A percentile compares a stretch with the other conserved stretches of the same genome.
phyloP scores from a whole-genome alignment of 2,797 vertebrate genomes.

The Phrynocephalus guinanensis region DNA sequence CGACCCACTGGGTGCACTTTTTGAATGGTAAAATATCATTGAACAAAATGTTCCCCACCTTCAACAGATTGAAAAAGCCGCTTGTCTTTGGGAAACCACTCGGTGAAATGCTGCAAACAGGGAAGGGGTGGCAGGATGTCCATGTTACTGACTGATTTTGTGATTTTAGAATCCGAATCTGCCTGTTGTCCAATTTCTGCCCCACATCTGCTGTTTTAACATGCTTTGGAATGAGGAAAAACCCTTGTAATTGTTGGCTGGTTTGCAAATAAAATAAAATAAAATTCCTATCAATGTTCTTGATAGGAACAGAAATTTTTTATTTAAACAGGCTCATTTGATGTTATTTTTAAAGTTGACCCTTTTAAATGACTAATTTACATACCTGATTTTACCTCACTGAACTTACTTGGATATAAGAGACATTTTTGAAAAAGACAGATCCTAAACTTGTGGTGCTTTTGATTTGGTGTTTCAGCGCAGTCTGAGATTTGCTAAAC shows the following conservation, averaged over 20 bases:
- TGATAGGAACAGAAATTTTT: not conserved
- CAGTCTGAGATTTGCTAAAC: slow-evolving; percentile 14
- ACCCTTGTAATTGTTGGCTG: not conserved
- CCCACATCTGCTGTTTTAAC: not conserved
- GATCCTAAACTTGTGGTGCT: not conserved
- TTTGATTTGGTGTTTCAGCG: slow-evolving; percentile 11
- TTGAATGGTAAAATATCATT: not conserved
- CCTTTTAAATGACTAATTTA: slow-evolving; percentile 7
- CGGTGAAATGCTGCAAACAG: not conserved
- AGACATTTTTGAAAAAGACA: not conserved
- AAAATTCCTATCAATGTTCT: not conserved
- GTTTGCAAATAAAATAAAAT: accelerated
- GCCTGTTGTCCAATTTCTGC: not conserved
- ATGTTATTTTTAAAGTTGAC: accelerated
- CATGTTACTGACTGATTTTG: not conserved
- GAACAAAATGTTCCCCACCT: not conserved
- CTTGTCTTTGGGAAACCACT: not conserved
- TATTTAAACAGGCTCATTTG: not conserved
- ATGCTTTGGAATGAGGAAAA: not conserved
- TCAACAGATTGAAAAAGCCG: not conserved
- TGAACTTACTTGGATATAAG: accelerated
- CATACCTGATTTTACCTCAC: slow-evolving; percentile 2
- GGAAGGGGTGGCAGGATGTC: not conserved
- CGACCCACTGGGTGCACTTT: not conserved
- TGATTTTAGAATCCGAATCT: not conserved